Evolutionary conservation across 1,140 invertebrate genomes (phyloP).

Genomic region (Paracyclopina nana): DNA sequence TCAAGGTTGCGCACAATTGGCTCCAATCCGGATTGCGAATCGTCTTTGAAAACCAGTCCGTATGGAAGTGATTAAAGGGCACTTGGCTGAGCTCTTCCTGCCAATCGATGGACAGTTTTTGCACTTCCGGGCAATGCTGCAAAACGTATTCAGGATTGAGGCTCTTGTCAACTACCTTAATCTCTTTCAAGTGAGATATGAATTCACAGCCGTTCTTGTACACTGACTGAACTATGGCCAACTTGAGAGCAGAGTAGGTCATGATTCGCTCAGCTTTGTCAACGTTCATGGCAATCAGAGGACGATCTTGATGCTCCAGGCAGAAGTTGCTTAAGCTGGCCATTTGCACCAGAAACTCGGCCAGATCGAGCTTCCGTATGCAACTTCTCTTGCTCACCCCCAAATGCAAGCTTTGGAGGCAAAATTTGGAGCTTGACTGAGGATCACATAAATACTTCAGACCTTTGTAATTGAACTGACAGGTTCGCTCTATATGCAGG

Average conservation of each 20-base stretch:
- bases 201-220: background rate
- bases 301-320: background rate
- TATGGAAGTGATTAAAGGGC: background rate
- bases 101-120: background rate
- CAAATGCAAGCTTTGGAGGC: background rate
- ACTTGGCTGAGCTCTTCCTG: background rate
- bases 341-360: background rate
- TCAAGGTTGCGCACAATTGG: background rate
- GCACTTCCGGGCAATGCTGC: background rate
- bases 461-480: background rate
- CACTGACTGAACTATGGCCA: background rate
- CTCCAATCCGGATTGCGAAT: background rate
- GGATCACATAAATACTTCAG: background rate
- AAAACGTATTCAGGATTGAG: background rate
- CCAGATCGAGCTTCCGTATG: background rate
- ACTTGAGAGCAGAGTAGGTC: background rate
- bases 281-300: background rate
- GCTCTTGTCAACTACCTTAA: background rate
- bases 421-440: background rate
- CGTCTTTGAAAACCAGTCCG: background rate
- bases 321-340: background rate
- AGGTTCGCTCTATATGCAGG: background rate
- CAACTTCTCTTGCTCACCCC: background rate
- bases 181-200: background rate
- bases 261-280: background rate